Conservation (phyloP, 2,113 vertebrate species). For the human (Homo sapiens) region GRCh38 chr2:196684501-196685000, state of each 20-base stretch:
- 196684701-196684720: not conserved
- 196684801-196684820: not conserved
- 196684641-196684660: not conserved
- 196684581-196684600: not conserved
- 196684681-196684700: not conserved
- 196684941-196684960: not conserved
- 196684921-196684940: not conserved
- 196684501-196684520: not conserved
- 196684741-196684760: not conserved
- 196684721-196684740: not conserved
- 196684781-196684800: not conserved
- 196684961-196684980: not conserved
- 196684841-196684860: not conserved
- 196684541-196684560: not conserved
- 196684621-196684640: not conserved
- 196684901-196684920: not conserved
- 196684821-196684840: not conserved
- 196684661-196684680: not conserved
- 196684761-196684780: not conserved
- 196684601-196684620: not conserved
- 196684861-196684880: not conserved
- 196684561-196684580: not conserved
- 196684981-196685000: not conserved
- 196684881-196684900: not conserved
- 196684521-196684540: not conserved